A percentile compares a stretch with the other conserved stretches of the same genome.
phyloP scores from a whole-genome alignment of 2,797 vertebrate genomes.

The Pangasius larnaudii region DNA sequence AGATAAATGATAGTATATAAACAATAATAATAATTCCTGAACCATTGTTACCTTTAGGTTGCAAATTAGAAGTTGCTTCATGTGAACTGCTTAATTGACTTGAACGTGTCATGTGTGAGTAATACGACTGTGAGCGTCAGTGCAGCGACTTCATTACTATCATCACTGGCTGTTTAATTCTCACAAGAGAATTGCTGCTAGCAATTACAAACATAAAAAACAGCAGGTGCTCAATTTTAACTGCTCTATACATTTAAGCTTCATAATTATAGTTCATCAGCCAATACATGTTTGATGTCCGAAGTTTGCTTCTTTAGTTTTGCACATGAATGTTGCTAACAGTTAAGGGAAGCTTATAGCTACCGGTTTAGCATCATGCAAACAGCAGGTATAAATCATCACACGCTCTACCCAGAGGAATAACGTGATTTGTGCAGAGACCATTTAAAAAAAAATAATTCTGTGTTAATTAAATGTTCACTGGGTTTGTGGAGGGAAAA shows the following conservation, averaged over 20 bases:
- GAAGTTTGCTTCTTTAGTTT: background rate
- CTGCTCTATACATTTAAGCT: background rate
- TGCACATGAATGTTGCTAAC: background rate
- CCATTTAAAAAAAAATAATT: background rate
- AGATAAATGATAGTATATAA: background rate
- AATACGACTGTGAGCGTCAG: background rate
- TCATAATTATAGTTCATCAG: background rate
- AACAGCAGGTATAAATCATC: background rate
- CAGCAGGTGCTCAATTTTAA: background rate
- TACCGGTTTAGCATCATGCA: background rate
- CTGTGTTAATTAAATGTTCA: background rate
- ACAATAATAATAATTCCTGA: background rate
- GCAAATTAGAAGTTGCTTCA: background rate
- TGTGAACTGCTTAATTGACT: conserved; percentile 6
- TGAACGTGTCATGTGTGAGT: conserved; percentile 20
- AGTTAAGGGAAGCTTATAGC: background rate
- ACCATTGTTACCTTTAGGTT: background rate
- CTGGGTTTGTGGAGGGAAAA: background rate
- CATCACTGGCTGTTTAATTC: conserved; percentile 4
- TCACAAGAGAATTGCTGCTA: conserved; percentile 1
- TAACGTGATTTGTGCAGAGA: background rate
- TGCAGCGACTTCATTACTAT: background rate
- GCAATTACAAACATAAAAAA: background rate
- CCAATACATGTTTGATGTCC: background rate
- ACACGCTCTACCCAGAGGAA: background rate